Base-by-base conservation (phyloP, 1,140 invertebrate genomes). In the Orius insidiosus region DNA sequence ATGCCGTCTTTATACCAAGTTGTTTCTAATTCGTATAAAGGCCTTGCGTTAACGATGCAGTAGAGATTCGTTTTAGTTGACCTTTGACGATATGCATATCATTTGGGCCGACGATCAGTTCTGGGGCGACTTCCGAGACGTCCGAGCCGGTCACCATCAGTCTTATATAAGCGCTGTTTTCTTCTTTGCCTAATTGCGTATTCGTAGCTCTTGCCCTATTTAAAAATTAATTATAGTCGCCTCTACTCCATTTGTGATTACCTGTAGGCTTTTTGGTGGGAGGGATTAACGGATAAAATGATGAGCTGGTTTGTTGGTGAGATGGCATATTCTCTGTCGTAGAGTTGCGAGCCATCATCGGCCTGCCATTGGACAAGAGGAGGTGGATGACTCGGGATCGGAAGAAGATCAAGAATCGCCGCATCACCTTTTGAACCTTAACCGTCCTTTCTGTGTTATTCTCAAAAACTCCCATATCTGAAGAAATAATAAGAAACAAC, bases 1-100 rank as follows among this genome's bases (percentile, higher is more conserved):
- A 85, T 71, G 1, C 78, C 80, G 60, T 92, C 85, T 67, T 90
- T 94, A 49, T 80, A 81, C 90, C 90, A 95, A 3, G 85, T 62
- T 0, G 85, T 92, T 62, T 80, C 74, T 38, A 95, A 59, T 57
- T 85, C 78, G 58, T 87, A 77, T 11, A 94, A 60, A 2, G 85
- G 84, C 52, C 72, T 75, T 0, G 88, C 85, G 66, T 94, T 96
- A 7, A 85, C 86, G 50, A 95, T 83, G 59, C 90, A 95, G 58
- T 90, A 77, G n/a, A 96, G 65, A 45, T 65, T 58, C 1, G 78
- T 77, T 38, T 78, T 74, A 73, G 68, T 53, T 84, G 72, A 35
- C 84, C 85, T 61, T 84, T 82, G 43, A 81, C 71, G 47, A 87
- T 75, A 54, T 79, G 76, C 2, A 76, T 75, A 57, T 90, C 77